Evolutionary conservation across 1,140 invertebrate genomes (phyloP), one percentile per base, ranked within the genome.

Genomic region (Pogonomyrmex barbatus): DNA sequence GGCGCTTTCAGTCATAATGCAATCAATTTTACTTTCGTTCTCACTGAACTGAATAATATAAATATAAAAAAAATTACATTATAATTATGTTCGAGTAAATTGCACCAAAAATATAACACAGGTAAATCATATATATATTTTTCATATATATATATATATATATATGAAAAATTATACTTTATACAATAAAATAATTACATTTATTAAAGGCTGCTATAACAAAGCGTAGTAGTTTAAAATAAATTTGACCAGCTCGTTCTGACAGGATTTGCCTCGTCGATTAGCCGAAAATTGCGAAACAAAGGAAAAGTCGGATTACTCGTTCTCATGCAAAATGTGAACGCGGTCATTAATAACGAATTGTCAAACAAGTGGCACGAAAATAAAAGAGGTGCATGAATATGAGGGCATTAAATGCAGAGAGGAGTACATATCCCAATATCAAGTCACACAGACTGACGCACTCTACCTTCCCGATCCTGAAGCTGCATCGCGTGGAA

Each of bases 391-490:
- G 91, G 91, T 96, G 96, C 92, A 96, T 89, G 89, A 96, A 95
- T 96, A 96, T 96, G 88, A 97, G 92, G 82, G 96, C 92, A 92
- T 97, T 96, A 91, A 97, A 95, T 91, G 96, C 95, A 95, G 96
- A 96, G 87, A 97, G 95, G 87, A 97, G 94, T 94, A 96, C 93
- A 91, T 96, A 95, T 95, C 96, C 96, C 94, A 96, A 95, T 89
- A 96, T 92, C 94, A 97, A 95, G 95, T 97, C 96, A 95, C 94
- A 94, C 81, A 93, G 88, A 93, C 93, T 95, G 94, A 96, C 96
- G 95, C 96, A 96, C 95, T 96, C 95, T 97, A 97, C 96, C 96
- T 97, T 96, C 95, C 96, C 96, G 94, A 96, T 96, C 95, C 96
- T 96, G 95, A 96, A 96, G 95, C 96, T 97, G 95, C 92, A 89